A percentile compares a stretch with the other conserved stretches of the same genome.
Evolutionary conservation across 2,797 vertebrate species (phyloP).

Genomic region (Myotis planiceps): DNA sequence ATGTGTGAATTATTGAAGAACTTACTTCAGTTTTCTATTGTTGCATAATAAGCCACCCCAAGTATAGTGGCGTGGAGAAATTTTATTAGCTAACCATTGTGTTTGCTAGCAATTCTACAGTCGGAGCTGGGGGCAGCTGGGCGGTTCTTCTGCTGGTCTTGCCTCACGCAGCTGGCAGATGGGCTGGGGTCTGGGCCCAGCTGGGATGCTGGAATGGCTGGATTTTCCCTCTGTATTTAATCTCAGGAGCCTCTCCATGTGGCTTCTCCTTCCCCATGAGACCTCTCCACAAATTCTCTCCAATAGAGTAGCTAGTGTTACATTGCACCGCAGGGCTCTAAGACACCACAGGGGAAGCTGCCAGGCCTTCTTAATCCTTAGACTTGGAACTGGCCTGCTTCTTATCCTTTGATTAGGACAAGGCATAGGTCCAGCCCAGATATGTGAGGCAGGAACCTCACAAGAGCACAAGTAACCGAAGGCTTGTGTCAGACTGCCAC

Average conservation of each 20-base stretch:
- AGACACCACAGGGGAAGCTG: neutral
- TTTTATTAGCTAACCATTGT: neutral
- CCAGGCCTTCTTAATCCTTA: neutral
- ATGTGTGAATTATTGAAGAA: constrained; percentile 6
- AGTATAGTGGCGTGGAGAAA: neutral
- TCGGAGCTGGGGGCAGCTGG: neutral
- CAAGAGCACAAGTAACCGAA: neutral
- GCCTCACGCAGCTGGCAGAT: neutral
- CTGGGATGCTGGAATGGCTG: neutral
- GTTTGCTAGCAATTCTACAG: neutral
- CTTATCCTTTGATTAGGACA: neutral
- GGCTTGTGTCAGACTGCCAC: neutral
- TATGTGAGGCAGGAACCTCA: neutral
- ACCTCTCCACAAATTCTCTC: neutral
- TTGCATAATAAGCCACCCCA: neutral
- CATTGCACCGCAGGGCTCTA: neutral
- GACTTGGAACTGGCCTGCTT: neutral
- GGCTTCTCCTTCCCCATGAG: neutral
- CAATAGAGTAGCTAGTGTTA: neutral
- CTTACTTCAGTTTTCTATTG: neutral
- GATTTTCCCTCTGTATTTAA: neutral
- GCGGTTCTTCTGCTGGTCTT: neutral
- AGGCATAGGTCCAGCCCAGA: neutral
- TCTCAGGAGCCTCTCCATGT: neutral
- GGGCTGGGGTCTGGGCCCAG: neutral